phyloP scores from a whole-genome alignment of 2,888 invertebrate genomes.

The Rhagonycha lutea region DNA sequence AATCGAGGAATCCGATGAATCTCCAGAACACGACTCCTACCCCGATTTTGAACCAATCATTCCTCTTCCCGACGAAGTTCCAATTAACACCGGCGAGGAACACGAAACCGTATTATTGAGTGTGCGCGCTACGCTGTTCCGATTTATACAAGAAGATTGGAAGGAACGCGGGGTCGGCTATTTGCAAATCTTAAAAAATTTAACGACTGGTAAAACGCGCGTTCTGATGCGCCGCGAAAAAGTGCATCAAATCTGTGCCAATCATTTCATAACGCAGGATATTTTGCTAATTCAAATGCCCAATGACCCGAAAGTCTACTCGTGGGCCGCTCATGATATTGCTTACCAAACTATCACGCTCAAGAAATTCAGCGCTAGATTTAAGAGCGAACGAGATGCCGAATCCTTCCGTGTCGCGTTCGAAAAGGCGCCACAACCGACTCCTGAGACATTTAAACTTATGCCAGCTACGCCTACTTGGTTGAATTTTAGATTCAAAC shows the following conservation, averaged over 20 bases:
- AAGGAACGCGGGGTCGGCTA: conserved; percentile 89
- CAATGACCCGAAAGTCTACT: conserved; percentile 72
- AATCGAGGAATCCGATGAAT: conserved; percentile 44
- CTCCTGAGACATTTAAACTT: conserved; percentile 20
- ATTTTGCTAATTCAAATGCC: conserved; percentile 73
- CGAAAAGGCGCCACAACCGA: conserved; percentile 57
- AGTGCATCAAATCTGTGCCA: conserved; percentile 89
- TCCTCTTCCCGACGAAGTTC: conserved; percentile 82
- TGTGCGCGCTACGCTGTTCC: conserved; percentile 79
- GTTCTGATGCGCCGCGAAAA: conserved; percentile 83
- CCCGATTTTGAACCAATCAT: conserved; percentile 85
- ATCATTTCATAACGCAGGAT: conserved; percentile 78
- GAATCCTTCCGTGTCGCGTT: conserved; percentile 74
- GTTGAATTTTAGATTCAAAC: too few relatives aligned
- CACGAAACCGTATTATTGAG: conserved; percentile 76
- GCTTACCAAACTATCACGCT: conserved; percentile 75
- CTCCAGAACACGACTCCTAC: conserved; percentile 51
- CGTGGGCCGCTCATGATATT: conserved; percentile 87
- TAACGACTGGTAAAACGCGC: conserved; percentile 67
- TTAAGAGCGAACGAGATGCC: conserved; percentile 79
- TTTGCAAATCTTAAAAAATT: conserved; percentile 79
- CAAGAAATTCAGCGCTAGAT: conserved; percentile 82
- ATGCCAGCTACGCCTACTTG: conserved; percentile 43
- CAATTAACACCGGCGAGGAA: conserved; percentile 84
- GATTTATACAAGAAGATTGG: conserved; percentile 80